Base-by-base conservation (phyloP, 1,140 invertebrate genomes). In the Maconellicoccus hirsutus region DNA sequence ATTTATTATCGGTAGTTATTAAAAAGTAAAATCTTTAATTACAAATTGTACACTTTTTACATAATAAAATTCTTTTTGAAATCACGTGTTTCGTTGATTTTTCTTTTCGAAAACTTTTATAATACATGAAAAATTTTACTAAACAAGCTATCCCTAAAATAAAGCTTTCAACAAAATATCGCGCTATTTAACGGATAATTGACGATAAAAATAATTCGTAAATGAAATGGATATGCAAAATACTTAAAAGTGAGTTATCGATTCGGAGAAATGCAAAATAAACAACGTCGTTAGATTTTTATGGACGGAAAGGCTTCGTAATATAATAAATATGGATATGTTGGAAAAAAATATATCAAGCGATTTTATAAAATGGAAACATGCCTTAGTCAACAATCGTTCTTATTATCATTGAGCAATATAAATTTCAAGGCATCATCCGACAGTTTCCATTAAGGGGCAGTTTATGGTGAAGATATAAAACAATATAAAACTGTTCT, bases 271-370 rank as follows among this genome's bases (percentile, higher is more conserved):
- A 52, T 52, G 42, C 42, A 52, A 52, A 52, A 52, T 52, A 52
- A 52, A 52, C n/a, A 52, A 52, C n/a, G 42, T 52, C n/a, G 10
- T 52, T 52, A 52, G 42, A 52, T 2, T 52, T 52, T 52, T 19
- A 52, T 52, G 42, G 42, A 52, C 42, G 42, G 42, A 52, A 52
- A 52, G 42, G 42, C 42, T 52, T 52, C n/a, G 42, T 52, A 52
- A 52, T 16, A 52, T 19, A 33, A 33, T 33, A 33, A 33, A 33
- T n/a, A n/a, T 33, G 29, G 29, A 33, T 33, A 33, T 33, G 29
- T 33, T 33, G 29, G 12, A 12, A 33, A 33, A 33, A 33, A 33
- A 33, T 6, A n/a, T n/a, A 33, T 33, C 29, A 33, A 33, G 29
- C 29, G 29, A 33, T 33, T 33, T n/a, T n/a, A n/a, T n/a, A n/a